Conservation (phyloP, 1,140 invertebrate species). For the Drosophila willistoni region DNA sequence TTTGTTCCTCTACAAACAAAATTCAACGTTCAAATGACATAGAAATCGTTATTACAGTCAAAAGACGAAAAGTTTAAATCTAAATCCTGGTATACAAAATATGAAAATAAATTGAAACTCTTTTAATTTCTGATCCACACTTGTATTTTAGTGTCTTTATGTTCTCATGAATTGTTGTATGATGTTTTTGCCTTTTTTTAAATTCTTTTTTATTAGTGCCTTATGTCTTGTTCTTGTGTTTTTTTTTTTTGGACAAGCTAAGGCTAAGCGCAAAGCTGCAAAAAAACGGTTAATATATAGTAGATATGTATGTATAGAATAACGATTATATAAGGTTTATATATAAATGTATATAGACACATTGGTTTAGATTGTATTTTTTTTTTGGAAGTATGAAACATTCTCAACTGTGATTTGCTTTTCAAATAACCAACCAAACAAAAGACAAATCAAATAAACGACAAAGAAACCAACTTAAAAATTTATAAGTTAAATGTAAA, state of each 20-base stretch:
- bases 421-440: slow-evolving; percentile 37
- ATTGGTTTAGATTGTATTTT: slow-evolving; percentile 35
- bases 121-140: slow-evolving; percentile 17
- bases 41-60: too few relatives aligned
- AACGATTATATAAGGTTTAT: slow-evolving; percentile 34
- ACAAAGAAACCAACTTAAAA: slow-evolving; percentile 40
- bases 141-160: slow-evolving; percentile 29
- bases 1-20: too few relatives aligned
- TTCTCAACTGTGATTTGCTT: slow-evolving; percentile 76
- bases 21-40: too few relatives aligned
- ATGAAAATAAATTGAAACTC: not conserved
- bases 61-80: too few relatives aligned
- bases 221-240: slow-evolving; percentile 17
- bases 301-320: slow-evolving; percentile 22
- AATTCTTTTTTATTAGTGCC: not conserved
- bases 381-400: slow-evolving; percentile 50
- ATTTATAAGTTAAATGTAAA: slow-evolving; percentile 21
- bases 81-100: too few relatives aligned
- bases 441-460: slow-evolving; percentile 38
- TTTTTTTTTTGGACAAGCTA: slow-evolving; percentile 50
- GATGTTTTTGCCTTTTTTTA: not conserved
- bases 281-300: slow-evolving; percentile 47
- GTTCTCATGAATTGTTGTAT: slow-evolving; percentile 18
- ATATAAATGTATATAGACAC: slow-evolving; percentile 24
- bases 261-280: slow-evolving; percentile 70